phyloP scores from a whole-genome alignment of 2,113 vertebrate genomes.

The Furnarius figulus region DNA sequence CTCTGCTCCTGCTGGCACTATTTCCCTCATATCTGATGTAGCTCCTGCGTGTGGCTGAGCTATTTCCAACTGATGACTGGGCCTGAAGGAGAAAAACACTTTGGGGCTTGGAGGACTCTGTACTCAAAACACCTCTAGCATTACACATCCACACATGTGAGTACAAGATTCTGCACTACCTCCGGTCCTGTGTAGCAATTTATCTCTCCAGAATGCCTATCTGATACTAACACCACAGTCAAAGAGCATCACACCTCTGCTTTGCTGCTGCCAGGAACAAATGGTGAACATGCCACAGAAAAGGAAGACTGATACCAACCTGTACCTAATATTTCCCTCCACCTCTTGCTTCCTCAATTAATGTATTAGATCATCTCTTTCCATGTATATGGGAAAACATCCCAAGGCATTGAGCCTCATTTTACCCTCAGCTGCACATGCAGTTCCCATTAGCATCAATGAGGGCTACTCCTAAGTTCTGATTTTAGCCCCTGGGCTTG shows the following conservation, averaged over 20 bases:
- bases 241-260: neutral
- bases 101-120: neutral
- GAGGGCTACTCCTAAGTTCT: neutral
- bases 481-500: neutral
- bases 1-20: conserved; percentile 18
- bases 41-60: neutral
- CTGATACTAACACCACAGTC: neutral
- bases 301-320: neutral
- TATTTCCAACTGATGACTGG: neutral
- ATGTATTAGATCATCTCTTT: neutral
- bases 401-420: conserved; percentile 14
- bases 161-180: neutral
- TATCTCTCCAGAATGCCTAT: neutral
- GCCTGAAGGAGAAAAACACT: neutral
- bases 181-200: neutral
- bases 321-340: neutral
- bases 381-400: conserved; percentile 5
- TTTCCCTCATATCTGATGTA: neutral
- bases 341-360: neutral
- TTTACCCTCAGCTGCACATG: conserved; percentile 39
- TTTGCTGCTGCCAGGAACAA: neutral
- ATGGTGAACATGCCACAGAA: neutral
- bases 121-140: neutral
- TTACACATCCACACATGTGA: neutral
- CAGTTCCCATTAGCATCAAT: conserved; percentile 36